A percentile compares a stretch with the other conserved stretches of the same genome.
These are phyloP conservation scores for Ophioninae sp. DNA, from an alignment of 2,888 invertebrate genomes.

Conservation along the genomic window DNA sequence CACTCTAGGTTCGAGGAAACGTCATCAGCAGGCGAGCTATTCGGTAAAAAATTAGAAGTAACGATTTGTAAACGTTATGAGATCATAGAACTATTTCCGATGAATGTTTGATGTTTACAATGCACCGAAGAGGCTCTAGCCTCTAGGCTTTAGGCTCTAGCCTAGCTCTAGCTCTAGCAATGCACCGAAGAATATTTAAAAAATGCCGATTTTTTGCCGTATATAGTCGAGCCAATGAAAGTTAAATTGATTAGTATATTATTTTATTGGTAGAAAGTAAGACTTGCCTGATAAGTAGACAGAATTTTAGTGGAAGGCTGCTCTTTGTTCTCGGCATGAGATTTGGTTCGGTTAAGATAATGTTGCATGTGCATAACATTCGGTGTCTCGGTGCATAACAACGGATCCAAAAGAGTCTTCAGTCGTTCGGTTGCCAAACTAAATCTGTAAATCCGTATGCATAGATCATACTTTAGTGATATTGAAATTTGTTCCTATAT, in stretches of 20 bases:
- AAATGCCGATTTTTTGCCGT: not conserved
- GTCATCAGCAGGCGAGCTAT: not conserved
- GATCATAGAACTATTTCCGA: not conserved
- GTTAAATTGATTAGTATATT: too few relatives aligned
- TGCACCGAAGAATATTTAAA: not conserved
- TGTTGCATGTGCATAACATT: slow-evolving; percentile 93
- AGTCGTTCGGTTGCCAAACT: slow-evolving; percentile 93
- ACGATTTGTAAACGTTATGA: not conserved
- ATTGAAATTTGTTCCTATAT: too few relatives aligned
- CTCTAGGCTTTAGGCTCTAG: too few relatives aligned
- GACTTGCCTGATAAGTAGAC: slow-evolving; percentile 82
- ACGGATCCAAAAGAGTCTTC: slow-evolving; percentile 89
- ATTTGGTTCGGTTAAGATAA: slow-evolving; percentile 85
- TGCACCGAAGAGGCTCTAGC: too few relatives aligned
- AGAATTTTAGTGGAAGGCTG: slow-evolving; percentile 84
- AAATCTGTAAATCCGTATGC: slow-evolving; percentile 71
- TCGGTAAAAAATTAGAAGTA: not conserved
- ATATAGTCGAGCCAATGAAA: too few relatives aligned
- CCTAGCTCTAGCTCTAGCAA: too few relatives aligned
- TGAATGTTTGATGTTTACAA: too few relatives aligned
- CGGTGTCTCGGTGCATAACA: slow-evolving; percentile 90
- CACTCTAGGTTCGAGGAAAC: not conserved
- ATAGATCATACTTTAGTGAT: too few relatives aligned
- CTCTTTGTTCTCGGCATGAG: slow-evolving; percentile 83
- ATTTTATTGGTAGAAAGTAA: not conserved